Base-by-base conservation (phyloP, 2,888 invertebrate species). In the Rotaria macrura region DNA sequence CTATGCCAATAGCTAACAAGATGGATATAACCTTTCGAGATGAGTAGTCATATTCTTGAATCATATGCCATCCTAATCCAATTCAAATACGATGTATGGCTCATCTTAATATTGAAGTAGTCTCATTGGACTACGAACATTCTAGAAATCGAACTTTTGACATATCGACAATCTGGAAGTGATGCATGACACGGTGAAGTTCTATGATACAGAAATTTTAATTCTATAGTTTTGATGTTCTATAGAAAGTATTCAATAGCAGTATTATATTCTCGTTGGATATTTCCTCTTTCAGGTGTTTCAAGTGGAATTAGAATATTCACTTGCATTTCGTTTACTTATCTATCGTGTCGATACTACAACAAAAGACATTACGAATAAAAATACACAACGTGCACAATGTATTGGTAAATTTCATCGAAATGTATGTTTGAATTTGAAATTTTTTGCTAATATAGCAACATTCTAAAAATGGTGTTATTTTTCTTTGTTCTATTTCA, bases 301-400 rank as follows among this genome's bases (percentile, higher is more conserved):
- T 79, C 43, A 43, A 40, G 79, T 79, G 23, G 79, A 79, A 79
- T 79, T 79, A 43, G 79, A 79, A 79, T 79, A 79, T 79, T 79
- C 79, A 25, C 43, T 79, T 23, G 79, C 79, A 79, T 79, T 79
- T 43, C 79, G 79, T 40, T 43, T 79, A 79, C 43, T 79, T 12
- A 43, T 79, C 14, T 79, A 79, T 79, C 79, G 79, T 12, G 12
- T 79, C 17, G 79, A 79, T 43, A n/a, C 14, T 10, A 25, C 25
- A 25, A 79, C 6, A 23, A 25, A 25, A 43, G 12, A 7, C n/a
- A 79, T 25, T 79, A 34, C 29, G 14, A 40, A 38, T 9, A 43
- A n/a, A n/a, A 43, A 25, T 79, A 43, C 43, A 43, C 43, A 25
- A 79, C 25, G 79, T 14, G 23, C 25, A 43, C 43, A 79, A 43